These are phyloP conservation scores for Cheracebus regulus DNA, from an alignment of 2,797 vertebrate species.

Conservation along the genomic window DNA sequence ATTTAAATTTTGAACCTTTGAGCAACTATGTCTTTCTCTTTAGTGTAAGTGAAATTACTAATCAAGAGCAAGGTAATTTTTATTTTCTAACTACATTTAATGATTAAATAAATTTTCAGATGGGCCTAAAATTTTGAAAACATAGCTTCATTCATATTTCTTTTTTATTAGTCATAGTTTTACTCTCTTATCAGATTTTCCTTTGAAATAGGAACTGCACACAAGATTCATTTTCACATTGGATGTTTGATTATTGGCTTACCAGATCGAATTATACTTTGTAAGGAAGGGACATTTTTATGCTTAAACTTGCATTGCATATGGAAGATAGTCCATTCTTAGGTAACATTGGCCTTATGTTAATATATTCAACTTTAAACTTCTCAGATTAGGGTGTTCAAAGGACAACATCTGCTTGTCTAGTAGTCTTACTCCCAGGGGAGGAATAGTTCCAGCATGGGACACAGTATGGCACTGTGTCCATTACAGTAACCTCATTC, in stretches of 20 bases:
- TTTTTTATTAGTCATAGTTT: not conserved
- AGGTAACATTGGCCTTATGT: not conserved
- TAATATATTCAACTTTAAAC: not conserved
- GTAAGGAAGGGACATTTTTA: not conserved
- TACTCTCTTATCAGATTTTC: not conserved
- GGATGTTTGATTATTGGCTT: not conserved
- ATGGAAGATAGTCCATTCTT: not conserved
- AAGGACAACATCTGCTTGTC: not conserved
- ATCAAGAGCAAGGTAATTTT: not conserved
- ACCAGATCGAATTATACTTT: not conserved
- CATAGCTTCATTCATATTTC: not conserved
- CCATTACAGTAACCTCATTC: not conserved
- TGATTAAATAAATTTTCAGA: not conserved
- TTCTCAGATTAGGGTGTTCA: not conserved
- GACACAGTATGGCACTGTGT: not conserved
- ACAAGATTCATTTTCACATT: not conserved
- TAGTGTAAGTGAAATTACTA: not conserved
- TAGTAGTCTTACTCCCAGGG: not conserved
- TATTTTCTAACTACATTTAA: not conserved
- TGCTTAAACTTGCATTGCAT: not conserved
- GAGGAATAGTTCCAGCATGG: rapidly evolving
- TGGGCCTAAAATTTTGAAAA: not conserved
- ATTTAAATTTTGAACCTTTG: not conserved
- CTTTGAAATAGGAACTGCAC: not conserved
- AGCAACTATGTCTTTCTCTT: not conserved